Evolutionary conservation across 2,797 vertebrate genomes (phyloP).

Genomic region (Aphelocoma californica): DNA sequence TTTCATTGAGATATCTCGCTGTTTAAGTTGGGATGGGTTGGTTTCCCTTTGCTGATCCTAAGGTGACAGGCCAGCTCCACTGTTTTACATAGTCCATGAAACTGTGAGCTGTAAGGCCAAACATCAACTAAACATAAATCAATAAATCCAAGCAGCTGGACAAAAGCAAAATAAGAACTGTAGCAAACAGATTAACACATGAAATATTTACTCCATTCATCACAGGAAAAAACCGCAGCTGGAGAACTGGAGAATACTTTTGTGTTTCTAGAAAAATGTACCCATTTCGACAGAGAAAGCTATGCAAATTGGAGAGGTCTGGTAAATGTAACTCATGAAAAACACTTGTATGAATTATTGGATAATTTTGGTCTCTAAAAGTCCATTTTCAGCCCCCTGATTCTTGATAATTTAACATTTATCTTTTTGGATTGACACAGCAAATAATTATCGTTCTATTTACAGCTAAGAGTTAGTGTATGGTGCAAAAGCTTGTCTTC

Average conservation of each 20-base stretch:
- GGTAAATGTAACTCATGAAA: background rate
- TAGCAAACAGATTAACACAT: background rate
- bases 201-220: background rate
- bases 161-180: background rate
- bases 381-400: background rate
- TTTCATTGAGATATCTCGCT: background rate
- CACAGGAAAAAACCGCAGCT: background rate
- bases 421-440: background rate
- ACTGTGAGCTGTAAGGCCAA: background rate
- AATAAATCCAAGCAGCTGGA: background rate
- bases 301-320: background rate
- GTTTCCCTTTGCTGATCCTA: background rate
- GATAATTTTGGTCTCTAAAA: background rate
- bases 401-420: background rate
- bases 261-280: background rate
- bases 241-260: background rate
- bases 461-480: background rate
- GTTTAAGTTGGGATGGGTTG: background rate
- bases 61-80: rapidly evolving
- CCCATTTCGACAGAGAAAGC: background rate
- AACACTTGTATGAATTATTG: background rate
- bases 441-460: background rate
- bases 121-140: background rate
- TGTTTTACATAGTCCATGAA: rapidly evolving
- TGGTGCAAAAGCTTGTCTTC: background rate